Evolutionary conservation across 1,140 invertebrate species (phyloP).

Genomic region (Lucilia cuprina): DNA sequence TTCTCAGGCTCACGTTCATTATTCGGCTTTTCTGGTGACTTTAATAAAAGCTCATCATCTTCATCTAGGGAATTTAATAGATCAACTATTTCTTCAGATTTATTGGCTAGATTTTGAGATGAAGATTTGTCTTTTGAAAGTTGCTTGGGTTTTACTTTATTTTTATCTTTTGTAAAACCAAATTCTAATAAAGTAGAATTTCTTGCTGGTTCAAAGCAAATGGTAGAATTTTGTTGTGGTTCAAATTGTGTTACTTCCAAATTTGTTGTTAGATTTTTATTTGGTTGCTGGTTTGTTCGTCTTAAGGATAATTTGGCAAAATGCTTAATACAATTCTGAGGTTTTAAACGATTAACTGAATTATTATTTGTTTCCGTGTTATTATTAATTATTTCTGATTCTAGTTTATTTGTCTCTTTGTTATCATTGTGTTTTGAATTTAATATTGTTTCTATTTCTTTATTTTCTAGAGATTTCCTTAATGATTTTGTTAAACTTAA

Average conservation of each 20-base stretch:
- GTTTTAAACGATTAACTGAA: no score
- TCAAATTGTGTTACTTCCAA: background rate
- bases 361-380: background rate
- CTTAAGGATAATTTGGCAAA: background rate
- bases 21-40: background rate
- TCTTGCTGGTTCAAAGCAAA: background rate
- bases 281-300: background rate
- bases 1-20: background rate
- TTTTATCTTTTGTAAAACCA: background rate
- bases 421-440: no score
- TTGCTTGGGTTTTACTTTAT: background rate
- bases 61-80: background rate
- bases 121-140: background rate
- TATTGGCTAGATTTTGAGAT: background rate
- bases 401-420: background rate
- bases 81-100: background rate
- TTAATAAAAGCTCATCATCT: background rate
- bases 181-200: conserved; percentile 4
- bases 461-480: background rate
- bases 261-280: background rate
- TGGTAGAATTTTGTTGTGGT: background rate
- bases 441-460: background rate
- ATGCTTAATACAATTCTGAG: background rate
- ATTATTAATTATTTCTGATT: background rate
- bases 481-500: background rate